Percentiles rank a stretch among this genome's conserved stretches.
Conservation (phyloP, 2,888 invertebrate species). For the Neria commutata region DNA sequence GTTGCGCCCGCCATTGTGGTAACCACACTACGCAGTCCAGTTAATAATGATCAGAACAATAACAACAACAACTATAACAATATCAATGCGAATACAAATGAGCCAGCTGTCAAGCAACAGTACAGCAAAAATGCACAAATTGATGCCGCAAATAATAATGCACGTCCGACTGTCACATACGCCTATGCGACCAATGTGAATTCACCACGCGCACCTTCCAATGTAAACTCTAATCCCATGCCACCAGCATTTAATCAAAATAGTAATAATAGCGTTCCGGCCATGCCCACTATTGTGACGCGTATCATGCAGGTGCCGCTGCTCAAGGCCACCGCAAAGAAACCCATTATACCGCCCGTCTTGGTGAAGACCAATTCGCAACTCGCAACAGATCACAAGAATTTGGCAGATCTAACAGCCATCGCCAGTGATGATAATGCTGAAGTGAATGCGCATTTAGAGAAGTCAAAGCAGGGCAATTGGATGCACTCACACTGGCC, state of each 20-base stretch:
- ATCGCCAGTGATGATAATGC: not conserved
- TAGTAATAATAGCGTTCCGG: constrained; percentile 14
- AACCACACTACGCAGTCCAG: constrained; percentile 25
- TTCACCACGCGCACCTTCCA: constrained; percentile 26
- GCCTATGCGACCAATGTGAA: constrained; percentile 23
- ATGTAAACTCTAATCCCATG: constrained; percentile 14
- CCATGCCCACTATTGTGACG: constrained; percentile 44
- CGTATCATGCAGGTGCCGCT: constrained; percentile 58
- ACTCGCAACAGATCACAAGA: not conserved
- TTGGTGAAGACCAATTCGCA: constrained; percentile 52
- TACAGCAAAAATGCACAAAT: not conserved
- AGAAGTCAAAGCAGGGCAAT: constrained; percentile 37
- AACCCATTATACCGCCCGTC: constrained; percentile 64
- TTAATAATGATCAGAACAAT: not conserved
- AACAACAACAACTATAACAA: constrained; percentile 20
- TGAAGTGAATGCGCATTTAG: constrained; percentile 6
- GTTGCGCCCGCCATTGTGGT: constrained; percentile 33
- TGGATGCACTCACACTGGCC: constrained; percentile 72
- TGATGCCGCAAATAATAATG: constrained; percentile 11
- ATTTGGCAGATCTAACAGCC: not conserved
- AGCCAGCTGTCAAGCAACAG: constrained; percentile 8
- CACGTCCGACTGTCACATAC: constrained; percentile 28
- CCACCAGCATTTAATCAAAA: not conserved
- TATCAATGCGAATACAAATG: constrained; percentile 20
- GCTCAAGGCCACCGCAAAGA: constrained; percentile 63